Conservation (phyloP, 1,140 invertebrate species). For the Nymphalis io region DNA sequence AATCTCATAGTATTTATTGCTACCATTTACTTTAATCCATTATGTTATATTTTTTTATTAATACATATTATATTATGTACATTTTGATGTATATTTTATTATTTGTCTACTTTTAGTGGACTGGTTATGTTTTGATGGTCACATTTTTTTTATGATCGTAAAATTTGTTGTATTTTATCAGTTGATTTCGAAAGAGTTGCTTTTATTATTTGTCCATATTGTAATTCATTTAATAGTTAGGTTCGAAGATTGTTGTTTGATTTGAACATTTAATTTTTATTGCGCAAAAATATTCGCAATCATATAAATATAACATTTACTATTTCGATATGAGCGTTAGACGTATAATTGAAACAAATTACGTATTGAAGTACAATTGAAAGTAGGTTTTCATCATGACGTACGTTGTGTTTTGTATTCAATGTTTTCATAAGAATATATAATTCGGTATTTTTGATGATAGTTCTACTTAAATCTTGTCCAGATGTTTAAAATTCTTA, state of each 20-base stretch:
- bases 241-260: conserved; percentile 63
- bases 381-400: conserved; percentile 62
- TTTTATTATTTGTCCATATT: conserved; percentile 63
- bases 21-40: conserved; percentile 76
- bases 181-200: conserved; percentile 68
- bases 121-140: conserved; percentile 72
- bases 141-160: conserved; percentile 76
- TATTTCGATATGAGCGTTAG: conserved; percentile 64
- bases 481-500: conserved; percentile 32
- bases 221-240: conserved; percentile 66
- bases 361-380: conserved; percentile 79
- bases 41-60: conserved; percentile 78
- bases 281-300: conserved; percentile 52
- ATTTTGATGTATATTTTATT: conserved; percentile 80
- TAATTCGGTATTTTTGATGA: conserved; percentile 74
- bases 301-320: conserved; percentile 54
- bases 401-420: conserved; percentile 65
- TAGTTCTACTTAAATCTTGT: conserved; percentile 58
- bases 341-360: conserved; percentile 73
- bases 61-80: conserved; percentile 80
- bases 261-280: conserved; percentile 59
- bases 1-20: conserved; percentile 81
- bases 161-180: conserved; percentile 78
- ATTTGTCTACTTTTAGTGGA: conserved; percentile 71
- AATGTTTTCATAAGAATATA: conserved; percentile 51